Conservation (phyloP, 2,888 invertebrate genomes). For the Iselma pallidipennis region DNA sequence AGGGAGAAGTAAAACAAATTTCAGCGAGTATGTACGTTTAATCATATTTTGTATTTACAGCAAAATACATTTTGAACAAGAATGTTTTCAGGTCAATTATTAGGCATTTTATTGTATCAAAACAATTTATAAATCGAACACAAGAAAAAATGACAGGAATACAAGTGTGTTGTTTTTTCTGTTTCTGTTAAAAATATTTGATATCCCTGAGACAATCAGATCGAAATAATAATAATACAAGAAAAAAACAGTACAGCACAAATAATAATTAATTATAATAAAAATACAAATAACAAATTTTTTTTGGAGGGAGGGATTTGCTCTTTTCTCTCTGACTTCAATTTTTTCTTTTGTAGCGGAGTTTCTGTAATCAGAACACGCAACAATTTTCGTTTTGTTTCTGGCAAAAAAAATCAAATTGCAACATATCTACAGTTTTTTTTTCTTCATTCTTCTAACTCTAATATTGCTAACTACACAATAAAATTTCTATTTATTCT, state of each 20-base stretch:
- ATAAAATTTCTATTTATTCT: conserved; percentile 22
- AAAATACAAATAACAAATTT: too few relatives aligned
- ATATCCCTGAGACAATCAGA: conserved; percentile 47
- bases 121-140: conserved; percentile 24
- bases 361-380: too few relatives aligned
- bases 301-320: too few relatives aligned
- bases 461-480: conserved; percentile 46
- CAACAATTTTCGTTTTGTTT: too few relatives aligned
- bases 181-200: neutral
- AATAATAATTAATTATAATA: too few relatives aligned
- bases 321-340: too few relatives aligned
- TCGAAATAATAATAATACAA: conserved; percentile 30
- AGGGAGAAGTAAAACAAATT: conserved; percentile 9
- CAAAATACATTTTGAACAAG: conserved; percentile 29
- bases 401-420: neutral
- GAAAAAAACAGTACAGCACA: neutral
- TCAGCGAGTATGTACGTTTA: conserved; percentile 36
- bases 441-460: too few relatives aligned
- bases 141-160: conserved; percentile 32
- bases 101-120: conserved; percentile 13
- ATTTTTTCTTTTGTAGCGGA: too few relatives aligned
- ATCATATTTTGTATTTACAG: conserved; percentile 41
- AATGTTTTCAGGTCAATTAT: conserved; percentile 20
- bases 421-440: neutral
- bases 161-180: conserved; percentile 8